Conservation (phyloP, 2,797 vertebrate genomes). For the Acanthornis magna region DNA sequence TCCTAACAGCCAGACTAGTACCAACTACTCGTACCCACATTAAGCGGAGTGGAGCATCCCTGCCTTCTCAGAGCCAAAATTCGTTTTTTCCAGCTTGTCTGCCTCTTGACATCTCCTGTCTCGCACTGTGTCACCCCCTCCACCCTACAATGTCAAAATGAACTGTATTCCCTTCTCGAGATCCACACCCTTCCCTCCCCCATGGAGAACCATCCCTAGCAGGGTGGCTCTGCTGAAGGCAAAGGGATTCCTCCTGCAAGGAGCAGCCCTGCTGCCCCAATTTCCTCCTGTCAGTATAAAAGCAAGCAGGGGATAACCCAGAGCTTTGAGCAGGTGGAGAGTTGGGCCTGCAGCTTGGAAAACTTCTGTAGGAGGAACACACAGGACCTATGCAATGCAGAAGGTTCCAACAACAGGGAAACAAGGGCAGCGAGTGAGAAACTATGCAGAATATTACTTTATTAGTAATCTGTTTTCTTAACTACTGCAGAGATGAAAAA, state of each 20-base stretch:
- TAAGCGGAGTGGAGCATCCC: not conserved
- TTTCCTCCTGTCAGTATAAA: rapidly evolving
- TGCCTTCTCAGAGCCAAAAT: not conserved
- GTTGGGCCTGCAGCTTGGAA: not conserved
- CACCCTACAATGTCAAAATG: not conserved
- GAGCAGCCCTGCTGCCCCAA: not conserved
- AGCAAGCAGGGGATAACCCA: not conserved
- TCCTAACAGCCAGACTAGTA: not conserved
- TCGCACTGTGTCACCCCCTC: not conserved
- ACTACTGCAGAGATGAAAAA: not conserved
- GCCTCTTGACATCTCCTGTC: not conserved
- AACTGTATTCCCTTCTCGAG: not conserved
- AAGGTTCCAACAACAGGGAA: not conserved
- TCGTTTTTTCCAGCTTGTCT: not conserved
- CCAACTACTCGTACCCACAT: rapidly evolving
- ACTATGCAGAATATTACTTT: not conserved
- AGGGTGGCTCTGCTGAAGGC: not conserved
- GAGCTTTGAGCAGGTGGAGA: not conserved
- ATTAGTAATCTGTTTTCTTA: not conserved
- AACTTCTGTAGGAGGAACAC: not conserved
- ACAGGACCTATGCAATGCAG: not conserved
- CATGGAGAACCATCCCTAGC: not conserved
- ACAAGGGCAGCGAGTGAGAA: not conserved
- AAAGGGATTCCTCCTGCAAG: not conserved
- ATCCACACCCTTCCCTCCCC: not conserved